These are phyloP conservation scores for Pygmarrhopalites habei DNA, from an alignment of 1,140 invertebrate species.

Conservation along the genomic window DNA sequence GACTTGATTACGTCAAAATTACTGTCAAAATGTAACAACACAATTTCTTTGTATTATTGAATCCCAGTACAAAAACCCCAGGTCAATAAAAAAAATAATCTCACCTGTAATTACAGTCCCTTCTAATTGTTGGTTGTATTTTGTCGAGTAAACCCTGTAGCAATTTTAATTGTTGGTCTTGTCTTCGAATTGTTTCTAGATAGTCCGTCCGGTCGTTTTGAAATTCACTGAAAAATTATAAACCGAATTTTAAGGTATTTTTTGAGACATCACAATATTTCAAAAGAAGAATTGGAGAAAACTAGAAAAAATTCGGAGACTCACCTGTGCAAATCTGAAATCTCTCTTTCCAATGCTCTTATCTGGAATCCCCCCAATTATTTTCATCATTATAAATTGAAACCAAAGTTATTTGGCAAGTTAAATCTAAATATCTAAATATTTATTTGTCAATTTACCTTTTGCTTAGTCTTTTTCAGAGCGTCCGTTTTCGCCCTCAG, in stretches of 20 bases:
- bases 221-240: no score
- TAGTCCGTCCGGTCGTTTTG: slow-evolving; percentile 76
- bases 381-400: background rate
- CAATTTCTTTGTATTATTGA: background rate
- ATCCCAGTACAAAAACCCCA: background rate
- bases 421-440: background rate
- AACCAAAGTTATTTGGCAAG: no score
- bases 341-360: slow-evolving; percentile 60
- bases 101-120: slow-evolving; percentile 67
- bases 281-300: no score
- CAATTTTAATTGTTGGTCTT: slow-evolving; percentile 65
- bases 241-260: no score
- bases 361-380: slow-evolving; percentile 43
- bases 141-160: slow-evolving; percentile 62
- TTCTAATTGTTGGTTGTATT: slow-evolving; percentile 61
- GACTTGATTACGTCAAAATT: slow-evolving; percentile 60
- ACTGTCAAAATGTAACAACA: slow-evolving; percentile 41
- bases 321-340: slow-evolving; percentile 69
- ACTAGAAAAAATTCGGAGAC: no score
- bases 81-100: no score
- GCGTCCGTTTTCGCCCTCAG: slow-evolving; percentile 62
- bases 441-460: slow-evolving; percentile 46
- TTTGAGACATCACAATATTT: no score
- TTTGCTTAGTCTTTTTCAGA: slow-evolving; percentile 61
- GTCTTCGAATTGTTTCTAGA: slow-evolving; percentile 70